Conservation (phyloP, 2,797 vertebrate genomes). For the Xerus rutilus region DNA sequence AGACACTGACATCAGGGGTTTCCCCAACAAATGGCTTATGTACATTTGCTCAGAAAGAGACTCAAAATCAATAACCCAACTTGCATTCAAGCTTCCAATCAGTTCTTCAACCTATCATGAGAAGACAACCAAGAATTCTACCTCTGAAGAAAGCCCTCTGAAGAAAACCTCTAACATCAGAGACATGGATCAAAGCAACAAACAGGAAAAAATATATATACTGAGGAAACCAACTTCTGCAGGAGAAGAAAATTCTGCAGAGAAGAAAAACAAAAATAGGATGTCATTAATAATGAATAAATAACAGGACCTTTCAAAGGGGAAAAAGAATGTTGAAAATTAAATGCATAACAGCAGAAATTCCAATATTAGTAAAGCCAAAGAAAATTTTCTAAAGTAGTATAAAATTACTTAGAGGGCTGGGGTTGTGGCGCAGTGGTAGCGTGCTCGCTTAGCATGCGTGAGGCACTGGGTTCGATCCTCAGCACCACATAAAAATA, state of each 20-base stretch:
- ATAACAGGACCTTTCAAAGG: background rate
- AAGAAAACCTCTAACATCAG: background rate
- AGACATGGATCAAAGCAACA: slow-evolving; percentile 3
- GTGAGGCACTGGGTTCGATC: no score
- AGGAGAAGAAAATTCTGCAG: slow-evolving; percentile 8
- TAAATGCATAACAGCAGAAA: slow-evolving; percentile 1
- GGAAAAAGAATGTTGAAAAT: background rate
- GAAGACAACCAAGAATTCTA: slow-evolving; percentile 31
- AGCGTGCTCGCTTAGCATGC: no score
- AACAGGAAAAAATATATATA: background rate
- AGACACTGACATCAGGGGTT: no score
- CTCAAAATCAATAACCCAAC: background rate
- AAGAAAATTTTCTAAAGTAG: slow-evolving; percentile 18
- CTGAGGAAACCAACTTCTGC: background rate
- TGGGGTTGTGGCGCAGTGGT: no score
- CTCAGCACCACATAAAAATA: no score
- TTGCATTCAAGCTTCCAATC: background rate
- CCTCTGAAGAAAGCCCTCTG: background rate
- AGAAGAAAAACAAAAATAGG: slow-evolving; percentile 21
- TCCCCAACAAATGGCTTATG: background rate
- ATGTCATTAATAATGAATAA: slow-evolving; percentile 13
- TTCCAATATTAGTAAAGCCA: background rate
- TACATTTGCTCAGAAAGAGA: background rate
- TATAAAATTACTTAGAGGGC: background rate
- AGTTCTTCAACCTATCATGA: background rate